Base-by-base conservation (phyloP, 92 coral and sea anemone species). In the Isaurus tuberculatus region DNA sequence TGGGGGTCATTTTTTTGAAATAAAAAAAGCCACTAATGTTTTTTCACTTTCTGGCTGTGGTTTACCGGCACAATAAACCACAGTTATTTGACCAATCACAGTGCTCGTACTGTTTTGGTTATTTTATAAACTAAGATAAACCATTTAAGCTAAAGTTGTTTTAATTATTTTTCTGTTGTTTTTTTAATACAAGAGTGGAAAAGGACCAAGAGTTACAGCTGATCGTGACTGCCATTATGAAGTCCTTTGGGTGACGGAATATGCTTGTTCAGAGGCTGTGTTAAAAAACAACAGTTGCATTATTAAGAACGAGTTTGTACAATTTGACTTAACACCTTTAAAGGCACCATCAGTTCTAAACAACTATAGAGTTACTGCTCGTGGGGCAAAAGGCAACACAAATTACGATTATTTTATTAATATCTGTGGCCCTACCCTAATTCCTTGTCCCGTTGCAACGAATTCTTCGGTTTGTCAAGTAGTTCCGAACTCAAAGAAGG, bases 201-300 rank as follows among this genome's bases (percentile, higher is more conserved):
- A 79, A 79, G 98, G 98, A 9, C 99, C 99, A 46, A 86, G 91
- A 10, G 72, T 97, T 77, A 87, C 92, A 5, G 77, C 88, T 0
- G 84, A 85, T 30, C 55, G 28, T 3, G 72, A 89, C 70, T 97
- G 99, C 61, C 36, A 68, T 3, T 97, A 81, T 68, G 98, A 97
- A 69, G 90, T 97, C 0, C 85, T 91, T 58, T 97, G 99, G 99
- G 89, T 88, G 70, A 97, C 99, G 5, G 97, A 90, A 30, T 92
- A 78, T 80, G 99, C 99, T 2, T 97, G 99, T 30, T 86, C 99
- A 6, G 79, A 73, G 8, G 72, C 57, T 15, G 67, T 89, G 1
- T 26, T 97, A 84, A 81, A 91, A 2, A 87, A 80, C 23, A 80
- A 85, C 63, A 86, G 89, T 22, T 97, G 99, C 69, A 77, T 88